phyloP scores from a whole-genome alignment of 2,113 vertebrate genomes.

The Sebastes schlegelii region DNA sequence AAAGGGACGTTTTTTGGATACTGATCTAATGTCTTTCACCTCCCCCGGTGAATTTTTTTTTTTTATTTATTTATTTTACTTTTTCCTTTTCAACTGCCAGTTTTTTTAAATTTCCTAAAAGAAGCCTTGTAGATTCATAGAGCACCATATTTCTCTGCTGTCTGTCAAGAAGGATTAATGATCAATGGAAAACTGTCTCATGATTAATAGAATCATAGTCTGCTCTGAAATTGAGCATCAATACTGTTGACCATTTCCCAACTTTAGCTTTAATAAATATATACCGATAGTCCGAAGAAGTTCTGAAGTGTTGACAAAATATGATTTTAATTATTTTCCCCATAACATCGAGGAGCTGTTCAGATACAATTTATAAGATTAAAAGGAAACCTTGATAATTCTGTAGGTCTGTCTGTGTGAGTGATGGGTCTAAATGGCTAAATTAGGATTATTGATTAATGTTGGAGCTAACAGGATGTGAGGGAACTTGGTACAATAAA shows the following conservation, averaged over 20 bases:
- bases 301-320: background rate
- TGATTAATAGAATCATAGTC: conserved; percentile 10
- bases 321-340: background rate
- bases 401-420: background rate
- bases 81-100: background rate
- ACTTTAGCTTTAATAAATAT: background rate
- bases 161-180: conserved; percentile 16
- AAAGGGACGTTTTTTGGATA: conserved; percentile 25
- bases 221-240: conserved; percentile 3
- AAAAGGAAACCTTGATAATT: background rate
- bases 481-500: background rate
- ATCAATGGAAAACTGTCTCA: conserved; percentile 2
- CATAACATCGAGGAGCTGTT: background rate
- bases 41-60: conserved; percentile 1
- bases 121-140: background rate
- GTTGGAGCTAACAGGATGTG: background rate
- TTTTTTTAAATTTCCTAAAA: conserved; percentile 25
- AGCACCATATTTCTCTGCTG: background rate
- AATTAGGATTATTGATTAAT: background rate
- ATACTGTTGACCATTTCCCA: background rate
- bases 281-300: background rate
- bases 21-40: conserved; percentile 16
- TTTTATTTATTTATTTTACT: conserved; percentile 8
- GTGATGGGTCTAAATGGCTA: background rate
- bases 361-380: background rate